Base-by-base conservation (phyloP, 2,888 invertebrate species). In the Drosophila rubida region DNA sequence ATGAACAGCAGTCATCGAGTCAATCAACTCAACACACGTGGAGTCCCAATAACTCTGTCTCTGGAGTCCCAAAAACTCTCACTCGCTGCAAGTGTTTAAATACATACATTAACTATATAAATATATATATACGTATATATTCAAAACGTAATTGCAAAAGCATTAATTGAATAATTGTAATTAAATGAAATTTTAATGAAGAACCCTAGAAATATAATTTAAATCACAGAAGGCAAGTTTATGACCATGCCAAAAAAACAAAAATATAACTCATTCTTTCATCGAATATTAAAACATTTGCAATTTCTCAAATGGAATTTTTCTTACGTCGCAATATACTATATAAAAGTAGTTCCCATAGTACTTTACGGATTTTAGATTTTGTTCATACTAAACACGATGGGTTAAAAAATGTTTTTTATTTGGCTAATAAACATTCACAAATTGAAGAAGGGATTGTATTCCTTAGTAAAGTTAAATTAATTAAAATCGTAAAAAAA, bases 161-260 rank as follows among this genome's bases (percentile, higher is more conserved):
- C 78, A 74, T 76, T 86, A 72, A 85, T 67, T 84, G 73, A 87
- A 70, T 65, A 68, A 75, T 73, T 83, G 88, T 83, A 87, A 69
- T 64, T 68, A 67, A 74, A 68, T 81, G 75, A 87, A 80, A 80
- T 83, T 85, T 85, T 63, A 85, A 83, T 50, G 53, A 74, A 66
- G 11, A 14, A 66, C 57, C 66, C 51, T 87, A 85, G 85, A 83
- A 79, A 87, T 85, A 78, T 61, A 74, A 79, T 63, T 62, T 63
- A 69, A 69, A 75, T 55, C 50, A 59, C 63, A 75, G 72, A 87
- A 64, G 87, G 81, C 81, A 80, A 77, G 75, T 73, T 87, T 87
- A 78, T 87, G 78, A 80, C 81, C 32, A 78, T 87, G 81, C 81
- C 81, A 80, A 68, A 48, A 30, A 27, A 30, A 30, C 9, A 11